These are phyloP conservation scores for Chloroclystis v-ata DNA, from an alignment of 2,888 invertebrate species.

Conservation along the genomic window DNA sequence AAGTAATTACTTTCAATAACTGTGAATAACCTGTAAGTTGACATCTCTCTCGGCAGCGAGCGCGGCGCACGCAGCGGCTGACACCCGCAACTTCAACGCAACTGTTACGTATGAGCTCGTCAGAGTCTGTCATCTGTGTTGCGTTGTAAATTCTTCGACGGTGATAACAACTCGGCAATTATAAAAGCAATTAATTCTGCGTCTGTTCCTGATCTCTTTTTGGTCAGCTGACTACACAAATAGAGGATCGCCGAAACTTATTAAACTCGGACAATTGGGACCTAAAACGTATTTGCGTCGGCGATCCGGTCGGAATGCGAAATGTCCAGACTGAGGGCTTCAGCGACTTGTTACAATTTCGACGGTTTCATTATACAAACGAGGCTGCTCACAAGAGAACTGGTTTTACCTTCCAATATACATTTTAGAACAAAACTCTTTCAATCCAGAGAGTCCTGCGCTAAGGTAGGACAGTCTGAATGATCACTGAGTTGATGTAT, in stretches of 20 bases:
- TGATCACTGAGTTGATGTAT: too few species aligned
- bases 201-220: conserved; percentile 10
- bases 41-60: too few species aligned
- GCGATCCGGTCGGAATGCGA: not conserved
- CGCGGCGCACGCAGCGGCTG: not conserved
- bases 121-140: not conserved
- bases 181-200: conserved; percentile 12
- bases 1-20: not conserved
- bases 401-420: too few species aligned
- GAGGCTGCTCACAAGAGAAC: not conserved
- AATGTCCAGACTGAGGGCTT: not conserved
- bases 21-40: too few species aligned
- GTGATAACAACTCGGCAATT: conserved; percentile 18
- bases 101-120: not conserved
- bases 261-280: conserved; percentile 13
- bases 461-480: too few species aligned
- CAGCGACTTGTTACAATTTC: not conserved
- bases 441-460: too few species aligned
- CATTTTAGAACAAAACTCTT: too few species aligned
- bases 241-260: conserved; percentile 10
- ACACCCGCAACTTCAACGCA: not conserved
- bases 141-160: too few species aligned
- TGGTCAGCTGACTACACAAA: conserved; percentile 9
- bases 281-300: conserved; percentile 9
- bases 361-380: not conserved